A percentile compares a stretch with the other conserved stretches of the same genome.
Evolutionary conservation across 2,888 invertebrate species (phyloP).

Genomic region (Notocelia uddmanniana): DNA sequence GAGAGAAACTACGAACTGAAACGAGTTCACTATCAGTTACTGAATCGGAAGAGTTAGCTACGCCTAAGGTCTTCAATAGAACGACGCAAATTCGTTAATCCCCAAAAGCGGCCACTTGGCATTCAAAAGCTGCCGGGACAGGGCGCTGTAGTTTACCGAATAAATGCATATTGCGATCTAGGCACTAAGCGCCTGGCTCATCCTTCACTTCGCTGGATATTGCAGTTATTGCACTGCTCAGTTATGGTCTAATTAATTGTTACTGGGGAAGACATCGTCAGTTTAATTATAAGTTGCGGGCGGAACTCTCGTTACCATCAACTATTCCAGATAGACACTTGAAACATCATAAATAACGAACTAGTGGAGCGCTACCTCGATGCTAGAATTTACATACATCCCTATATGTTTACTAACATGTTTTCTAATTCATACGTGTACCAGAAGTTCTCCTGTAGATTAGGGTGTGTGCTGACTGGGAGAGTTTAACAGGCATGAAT

Average conservation of each 20-base stretch:
- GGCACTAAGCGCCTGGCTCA: slow-evolving; percentile 59
- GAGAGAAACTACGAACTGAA: neutral
- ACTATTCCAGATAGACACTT: slow-evolving; percentile 46
- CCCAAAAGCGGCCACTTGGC: slow-evolving; percentile 31
- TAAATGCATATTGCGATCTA: slow-evolving; percentile 44
- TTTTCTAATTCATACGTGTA: slow-evolving; percentile 45
- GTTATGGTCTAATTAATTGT: slow-evolving; percentile 74
- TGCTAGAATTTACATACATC: slow-evolving; percentile 37
- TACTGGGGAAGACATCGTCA: slow-evolving; percentile 66
- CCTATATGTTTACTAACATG: slow-evolving; percentile 35
- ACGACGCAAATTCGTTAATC: slow-evolving; percentile 25
- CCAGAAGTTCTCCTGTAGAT: slow-evolving; percentile 35
- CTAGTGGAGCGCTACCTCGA: slow-evolving; percentile 27
- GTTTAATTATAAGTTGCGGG: slow-evolving; percentile 72
- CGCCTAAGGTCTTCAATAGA: slow-evolving; percentile 12
- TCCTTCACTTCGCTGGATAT: slow-evolving; percentile 60
- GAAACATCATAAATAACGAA: slow-evolving; percentile 48
- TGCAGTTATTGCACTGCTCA: slow-evolving; percentile 64
- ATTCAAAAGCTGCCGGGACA: slow-evolving; percentile 37
- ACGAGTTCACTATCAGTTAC: neutral
- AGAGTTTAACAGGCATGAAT: slow-evolving; percentile 39
- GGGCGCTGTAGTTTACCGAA: slow-evolving; percentile 37
- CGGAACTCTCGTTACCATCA: slow-evolving; percentile 49
- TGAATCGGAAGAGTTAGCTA: slow-evolving; percentile 11
- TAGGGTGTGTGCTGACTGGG: slow-evolving; percentile 42